Evolutionary conservation across 2,797 vertebrate genomes (phyloP).

Genomic region (Sebastes trivittatus): DNA sequence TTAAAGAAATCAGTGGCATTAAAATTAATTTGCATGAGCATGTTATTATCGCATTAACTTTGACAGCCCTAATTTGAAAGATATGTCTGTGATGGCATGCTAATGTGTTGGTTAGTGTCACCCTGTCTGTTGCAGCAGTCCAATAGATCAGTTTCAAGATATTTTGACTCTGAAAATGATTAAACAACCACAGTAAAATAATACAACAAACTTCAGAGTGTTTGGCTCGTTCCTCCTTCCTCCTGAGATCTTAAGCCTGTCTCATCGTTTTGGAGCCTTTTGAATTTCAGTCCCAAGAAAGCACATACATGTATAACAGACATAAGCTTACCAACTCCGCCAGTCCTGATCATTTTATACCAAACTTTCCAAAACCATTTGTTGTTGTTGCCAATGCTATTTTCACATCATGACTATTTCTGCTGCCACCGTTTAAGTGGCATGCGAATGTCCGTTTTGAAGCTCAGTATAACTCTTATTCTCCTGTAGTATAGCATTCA

Average conservation of each 20-base stretch:
- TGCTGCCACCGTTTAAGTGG: not conserved
- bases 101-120: not conserved
- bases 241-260: not conserved
- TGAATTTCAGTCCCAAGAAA: not conserved
- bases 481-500: not conserved
- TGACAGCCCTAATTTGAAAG: no score
- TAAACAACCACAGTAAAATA: not conserved
- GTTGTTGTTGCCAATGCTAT: not conserved
- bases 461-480: not conserved
- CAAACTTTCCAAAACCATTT: not conserved
- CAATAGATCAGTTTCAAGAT: not conserved
- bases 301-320: not conserved
- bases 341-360: not conserved
- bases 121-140: not conserved
- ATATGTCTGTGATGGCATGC: not conserved
- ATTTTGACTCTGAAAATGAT: not conserved
- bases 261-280: not conserved
- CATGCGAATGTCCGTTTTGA: not conserved
- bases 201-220: not conserved
- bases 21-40: rapidly evolving
- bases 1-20: no score
- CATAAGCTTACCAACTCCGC: not conserved
- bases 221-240: not conserved
- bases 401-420: not conserved
- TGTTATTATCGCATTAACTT: no score